Conservation (phyloP, 2,797 vertebrate species). For the Coregonus suidteri region DNA sequence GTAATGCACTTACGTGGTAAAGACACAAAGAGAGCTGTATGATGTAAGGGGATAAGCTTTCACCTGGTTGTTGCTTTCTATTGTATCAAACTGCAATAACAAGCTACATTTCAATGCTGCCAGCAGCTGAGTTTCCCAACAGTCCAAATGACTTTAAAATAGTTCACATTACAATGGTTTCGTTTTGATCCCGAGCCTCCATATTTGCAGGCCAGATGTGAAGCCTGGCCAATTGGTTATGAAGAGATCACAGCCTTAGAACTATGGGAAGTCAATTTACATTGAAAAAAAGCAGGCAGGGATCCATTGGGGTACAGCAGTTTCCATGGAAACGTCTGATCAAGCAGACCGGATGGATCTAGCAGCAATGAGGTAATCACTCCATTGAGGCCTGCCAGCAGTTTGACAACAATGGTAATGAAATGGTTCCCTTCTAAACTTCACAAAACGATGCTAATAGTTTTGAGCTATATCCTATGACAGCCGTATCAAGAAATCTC, state of each 20-base stretch:
- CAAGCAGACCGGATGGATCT: constrained; percentile 53
- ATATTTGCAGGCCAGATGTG: not conserved
- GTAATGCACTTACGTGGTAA: constrained; percentile 14
- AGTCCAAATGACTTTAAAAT: not conserved
- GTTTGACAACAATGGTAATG: constrained; percentile 58
- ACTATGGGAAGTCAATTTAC: constrained; percentile 45
- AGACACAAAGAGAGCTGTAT: not conserved
- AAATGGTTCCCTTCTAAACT: constrained; percentile 49
- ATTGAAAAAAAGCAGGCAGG: constrained; percentile 47
- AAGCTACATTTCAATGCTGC: not conserved
- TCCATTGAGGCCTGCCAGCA: constrained; percentile 57
- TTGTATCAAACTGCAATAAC: not conserved
- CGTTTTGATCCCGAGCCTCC: not conserved
- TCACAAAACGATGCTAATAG: constrained; percentile 28
- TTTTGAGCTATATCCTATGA: constrained; percentile 20
- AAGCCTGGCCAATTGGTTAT: not conserved
- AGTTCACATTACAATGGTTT: not conserved
- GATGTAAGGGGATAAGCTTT: not conserved
- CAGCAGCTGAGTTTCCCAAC: not conserved
- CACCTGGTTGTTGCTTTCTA: not conserved
- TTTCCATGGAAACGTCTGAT: constrained; percentile 78
- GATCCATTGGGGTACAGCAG: constrained; percentile 61
- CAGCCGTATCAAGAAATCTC: constrained; percentile 15
- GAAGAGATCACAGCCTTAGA: constrained; percentile 19
- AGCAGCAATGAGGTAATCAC: constrained; percentile 70